Conservation (phyloP, 1,140 invertebrate species). For the Dreissena rostriformis region DNA sequence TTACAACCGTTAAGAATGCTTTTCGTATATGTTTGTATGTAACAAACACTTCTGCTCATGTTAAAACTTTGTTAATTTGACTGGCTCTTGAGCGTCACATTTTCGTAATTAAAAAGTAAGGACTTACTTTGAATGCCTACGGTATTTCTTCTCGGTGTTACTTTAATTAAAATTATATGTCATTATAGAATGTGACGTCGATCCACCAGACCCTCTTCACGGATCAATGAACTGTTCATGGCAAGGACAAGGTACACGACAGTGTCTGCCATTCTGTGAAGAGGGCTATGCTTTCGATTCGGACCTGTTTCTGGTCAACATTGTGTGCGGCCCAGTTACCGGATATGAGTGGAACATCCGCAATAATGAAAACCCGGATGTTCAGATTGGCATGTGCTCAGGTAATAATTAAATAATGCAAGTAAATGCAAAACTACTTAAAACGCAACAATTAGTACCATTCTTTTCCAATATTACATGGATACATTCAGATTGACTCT, state of each 20-base stretch:
- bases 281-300: constrained; percentile 32
- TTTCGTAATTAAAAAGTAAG: no score
- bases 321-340: constrained; percentile 6
- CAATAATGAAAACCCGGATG: not conserved
- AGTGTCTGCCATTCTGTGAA: constrained; percentile 16
- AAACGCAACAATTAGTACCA: no score
- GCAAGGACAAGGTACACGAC: not conserved
- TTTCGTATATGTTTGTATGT: no score
- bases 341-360: constrained; percentile 38
- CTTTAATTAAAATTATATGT: not conserved
- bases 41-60: no score
- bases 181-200: constrained; percentile 11
- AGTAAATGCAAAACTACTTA: no score
- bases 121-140: no score
- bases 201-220: constrained; percentile 10
- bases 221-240: constrained; percentile 26
- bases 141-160: no score
- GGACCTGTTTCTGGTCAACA: not conserved
- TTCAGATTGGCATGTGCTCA: constrained; percentile 14
- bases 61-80: no score
- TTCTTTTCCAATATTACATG: no score
- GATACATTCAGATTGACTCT: no score
- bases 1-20: no score
- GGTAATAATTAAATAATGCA: not conserved
- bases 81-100: no score